A percentile compares a stretch with the other conserved stretches of the same genome.
Conservation (phyloP, 2,888 invertebrate species). For the Conus canariensis region DNA sequence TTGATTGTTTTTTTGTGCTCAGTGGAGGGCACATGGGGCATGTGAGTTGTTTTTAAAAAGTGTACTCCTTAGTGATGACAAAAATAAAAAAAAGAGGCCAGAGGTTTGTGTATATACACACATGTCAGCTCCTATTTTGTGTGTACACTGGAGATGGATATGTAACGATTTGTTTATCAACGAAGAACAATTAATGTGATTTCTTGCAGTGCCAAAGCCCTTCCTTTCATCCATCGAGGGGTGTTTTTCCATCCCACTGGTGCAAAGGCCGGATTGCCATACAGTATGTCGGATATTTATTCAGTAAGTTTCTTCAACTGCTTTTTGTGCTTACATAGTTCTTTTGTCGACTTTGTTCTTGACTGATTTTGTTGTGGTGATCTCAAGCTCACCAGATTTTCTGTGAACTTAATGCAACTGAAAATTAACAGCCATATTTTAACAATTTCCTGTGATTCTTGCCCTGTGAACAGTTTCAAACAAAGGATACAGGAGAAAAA, state of each 20-base stretch:
- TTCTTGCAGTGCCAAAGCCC: conserved; percentile 74
- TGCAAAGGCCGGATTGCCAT: conserved; percentile 66
- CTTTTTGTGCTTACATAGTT: background rate
- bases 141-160: background rate
- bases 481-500: no score
- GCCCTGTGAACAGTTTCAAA: no score
- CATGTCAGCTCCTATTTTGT: no score
- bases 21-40: no score
- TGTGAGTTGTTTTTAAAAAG: no score
- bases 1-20: no score
- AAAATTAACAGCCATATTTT: no score
- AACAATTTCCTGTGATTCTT: no score
- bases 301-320: conserved; percentile 60
- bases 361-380: background rate
- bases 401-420: no score
- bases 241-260: conserved; percentile 66
- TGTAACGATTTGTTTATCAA: background rate
- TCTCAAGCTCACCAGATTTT: no score
- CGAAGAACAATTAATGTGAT: background rate
- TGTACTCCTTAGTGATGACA: no score
- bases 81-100: no score
- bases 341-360: background rate
- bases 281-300: conserved; percentile 72
- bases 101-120: background rate
- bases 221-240: conserved; percentile 75